Percentiles rank a stretch among this genome's conserved stretches.
Conservation (phyloP, 2,797 vertebrate species). For the Periparus ater region DNA sequence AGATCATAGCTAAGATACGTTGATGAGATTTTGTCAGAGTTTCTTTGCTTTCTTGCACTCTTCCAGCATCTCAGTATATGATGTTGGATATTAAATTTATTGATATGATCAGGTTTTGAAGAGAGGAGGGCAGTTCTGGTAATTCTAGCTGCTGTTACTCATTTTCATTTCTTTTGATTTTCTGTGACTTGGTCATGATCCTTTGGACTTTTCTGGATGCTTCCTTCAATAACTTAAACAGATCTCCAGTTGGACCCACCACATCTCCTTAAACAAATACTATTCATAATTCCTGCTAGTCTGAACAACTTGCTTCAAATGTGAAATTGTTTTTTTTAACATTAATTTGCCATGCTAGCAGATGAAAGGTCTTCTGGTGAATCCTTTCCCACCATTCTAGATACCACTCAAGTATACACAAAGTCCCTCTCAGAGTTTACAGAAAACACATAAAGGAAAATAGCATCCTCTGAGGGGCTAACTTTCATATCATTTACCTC, state of each 20-base stretch:
- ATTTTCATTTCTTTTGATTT: not conserved
- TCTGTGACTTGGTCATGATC: not conserved
- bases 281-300: not conserved
- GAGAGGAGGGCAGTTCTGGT: not conserved
- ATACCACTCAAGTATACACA: not conserved
- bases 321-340: not conserved
- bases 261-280: not conserved
- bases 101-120: not conserved
- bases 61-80: not conserved
- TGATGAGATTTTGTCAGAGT: conserved; percentile 1
- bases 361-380: not conserved
- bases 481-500: not conserved
- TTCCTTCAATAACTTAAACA: not conserved
- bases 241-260: not conserved
- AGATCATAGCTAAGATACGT: not conserved
- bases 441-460: not conserved
- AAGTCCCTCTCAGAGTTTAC: not conserved
- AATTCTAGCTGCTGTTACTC: not conserved
- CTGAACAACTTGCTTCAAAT: not conserved
- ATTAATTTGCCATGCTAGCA: not conserved
- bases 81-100: not conserved
- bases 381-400: not conserved
- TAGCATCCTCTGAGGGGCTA: not conserved
- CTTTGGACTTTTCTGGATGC: not conserved
- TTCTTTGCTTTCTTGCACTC: not conserved